phyloP scores from a whole-genome alignment of 2,797 vertebrate species.

The Amniataba percoides region DNA sequence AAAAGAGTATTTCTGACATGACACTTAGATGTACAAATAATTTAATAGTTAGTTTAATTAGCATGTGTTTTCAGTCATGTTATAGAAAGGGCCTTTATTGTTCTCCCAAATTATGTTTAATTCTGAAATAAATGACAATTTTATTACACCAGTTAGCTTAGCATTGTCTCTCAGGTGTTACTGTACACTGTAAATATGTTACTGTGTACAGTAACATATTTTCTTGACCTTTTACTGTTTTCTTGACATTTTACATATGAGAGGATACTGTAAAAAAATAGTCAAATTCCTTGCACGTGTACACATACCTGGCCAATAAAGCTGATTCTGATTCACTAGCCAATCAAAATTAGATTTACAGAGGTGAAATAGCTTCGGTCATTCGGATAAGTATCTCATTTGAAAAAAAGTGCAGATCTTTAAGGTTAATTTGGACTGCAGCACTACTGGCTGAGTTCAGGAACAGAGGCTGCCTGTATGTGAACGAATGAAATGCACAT shows the following conservation, averaged over 20 bases:
- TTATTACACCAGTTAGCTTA: neutral
- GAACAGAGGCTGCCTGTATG: conserved; percentile 1
- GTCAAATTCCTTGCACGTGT: no score
- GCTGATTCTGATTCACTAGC: neutral
- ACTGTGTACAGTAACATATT: no score
- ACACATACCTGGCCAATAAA: no score
- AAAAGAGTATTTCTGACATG: neutral
- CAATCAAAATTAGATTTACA: neutral
- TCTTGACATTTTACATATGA: no score
- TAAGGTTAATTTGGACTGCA: neutral
- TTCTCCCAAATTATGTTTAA: neutral
- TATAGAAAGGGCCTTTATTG: neutral
- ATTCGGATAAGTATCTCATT: conserved; percentile 5
- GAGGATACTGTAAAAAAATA: no score
- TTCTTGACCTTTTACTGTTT: no score
- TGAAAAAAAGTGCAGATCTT: neutral
- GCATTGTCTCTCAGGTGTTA: conserved; percentile 16
- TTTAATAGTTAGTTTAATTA: neutral
- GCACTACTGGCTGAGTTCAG: neutral
- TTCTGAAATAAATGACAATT: neutral
- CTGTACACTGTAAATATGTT: no score
- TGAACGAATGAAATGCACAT: conserved; percentile 21
- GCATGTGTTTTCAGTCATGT: neutral
- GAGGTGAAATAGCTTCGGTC: conserved; percentile 20
- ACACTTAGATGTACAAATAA: neutral